A percentile compares a stretch with the other conserved stretches of the same genome.
Conservation (phyloP, 2,113 vertebrate species). For the Arvicanthis niloticus region DNA sequence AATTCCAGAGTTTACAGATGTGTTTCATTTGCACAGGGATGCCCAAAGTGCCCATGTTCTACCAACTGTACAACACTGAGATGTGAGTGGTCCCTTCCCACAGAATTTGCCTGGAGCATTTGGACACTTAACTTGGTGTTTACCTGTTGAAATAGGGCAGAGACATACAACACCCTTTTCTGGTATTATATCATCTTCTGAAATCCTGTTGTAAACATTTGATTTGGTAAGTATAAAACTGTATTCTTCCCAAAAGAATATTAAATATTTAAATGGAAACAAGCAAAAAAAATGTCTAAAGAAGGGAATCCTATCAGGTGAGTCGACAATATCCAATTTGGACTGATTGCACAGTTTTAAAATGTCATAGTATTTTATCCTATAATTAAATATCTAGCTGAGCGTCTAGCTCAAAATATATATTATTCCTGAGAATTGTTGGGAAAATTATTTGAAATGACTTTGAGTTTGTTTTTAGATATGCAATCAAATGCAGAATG, state of each 20-base stretch:
- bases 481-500: neutral
- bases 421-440: neutral
- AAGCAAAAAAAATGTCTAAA: neutral
- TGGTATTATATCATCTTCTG: neutral
- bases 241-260: conserved; percentile 20
- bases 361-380: conserved; percentile 25
- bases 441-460: conserved; percentile 32
- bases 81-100: neutral
- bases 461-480: conserved; percentile 19
- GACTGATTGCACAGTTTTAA: neutral
- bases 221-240: conserved; percentile 28
- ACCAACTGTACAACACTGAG: neutral
- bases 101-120: neutral
- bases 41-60: neutral
- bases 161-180: neutral
- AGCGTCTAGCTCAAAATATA: conserved; percentile 17
- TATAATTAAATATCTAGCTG: neutral
- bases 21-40: neutral
- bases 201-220: neutral
- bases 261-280: neutral
- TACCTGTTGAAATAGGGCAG: neutral
- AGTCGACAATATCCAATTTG: neutral
- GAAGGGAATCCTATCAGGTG: neutral
- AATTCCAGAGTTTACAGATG: neutral
- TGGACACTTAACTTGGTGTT: neutral